phyloP scores from a whole-genome alignment of 2,888 invertebrate species.

The Pseudococcus jackbeardsleyi region DNA sequence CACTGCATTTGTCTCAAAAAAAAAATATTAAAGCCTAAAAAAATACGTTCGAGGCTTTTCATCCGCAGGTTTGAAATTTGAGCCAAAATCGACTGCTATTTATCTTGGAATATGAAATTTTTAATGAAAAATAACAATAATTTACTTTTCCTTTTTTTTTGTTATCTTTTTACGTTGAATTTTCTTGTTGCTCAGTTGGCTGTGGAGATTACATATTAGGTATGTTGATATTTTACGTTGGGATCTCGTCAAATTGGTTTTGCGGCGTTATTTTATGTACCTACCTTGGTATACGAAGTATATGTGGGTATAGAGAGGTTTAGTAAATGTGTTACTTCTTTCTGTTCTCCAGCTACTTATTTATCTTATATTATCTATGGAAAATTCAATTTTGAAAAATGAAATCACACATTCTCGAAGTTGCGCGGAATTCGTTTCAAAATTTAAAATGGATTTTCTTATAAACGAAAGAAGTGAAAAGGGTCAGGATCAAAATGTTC shows the following conservation, averaged over 20 bases:
- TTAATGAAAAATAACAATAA: neutral
- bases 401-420: slow-evolving; percentile 32
- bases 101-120: neutral
- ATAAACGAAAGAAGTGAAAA: slow-evolving; percentile 47
- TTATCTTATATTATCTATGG: slow-evolving; percentile 16
- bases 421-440: slow-evolving; percentile 30
- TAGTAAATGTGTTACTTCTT: neutral
- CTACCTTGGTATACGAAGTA: neutral
- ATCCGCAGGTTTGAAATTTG: neutral
- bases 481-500: slow-evolving; percentile 44
- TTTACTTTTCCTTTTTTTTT: neutral
- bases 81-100: neutral
- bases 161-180: neutral
- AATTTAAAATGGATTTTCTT: slow-evolving; percentile 41
- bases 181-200: neutral
- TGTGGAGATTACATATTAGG: neutral
- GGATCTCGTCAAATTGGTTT: slow-evolving; percentile 8
- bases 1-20: too few species aligned
- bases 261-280: neutral
- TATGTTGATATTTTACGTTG: neutral
- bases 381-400: slow-evolving; percentile 47
- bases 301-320: neutral
- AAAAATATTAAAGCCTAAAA: neutral
- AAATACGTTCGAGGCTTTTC: neutral
- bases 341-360: slow-evolving; percentile 8